Conservation (phyloP, 2,797 vertebrate species). For the Intellagama lesueurii region DNA sequence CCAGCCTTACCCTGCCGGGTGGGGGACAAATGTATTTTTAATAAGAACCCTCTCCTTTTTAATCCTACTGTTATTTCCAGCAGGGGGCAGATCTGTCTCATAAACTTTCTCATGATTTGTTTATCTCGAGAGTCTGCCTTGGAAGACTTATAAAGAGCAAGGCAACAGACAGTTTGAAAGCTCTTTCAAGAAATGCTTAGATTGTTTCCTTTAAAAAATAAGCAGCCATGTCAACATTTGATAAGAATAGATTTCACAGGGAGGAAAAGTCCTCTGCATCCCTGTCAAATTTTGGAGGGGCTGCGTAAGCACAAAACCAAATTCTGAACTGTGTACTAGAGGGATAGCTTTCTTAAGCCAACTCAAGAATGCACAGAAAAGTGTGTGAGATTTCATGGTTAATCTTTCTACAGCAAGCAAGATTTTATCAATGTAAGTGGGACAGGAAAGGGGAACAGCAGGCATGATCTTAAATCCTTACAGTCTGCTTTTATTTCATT, state of each 20-base stretch:
- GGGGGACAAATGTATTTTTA: background rate
- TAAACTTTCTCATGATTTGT: background rate
- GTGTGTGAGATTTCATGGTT: too few species aligned
- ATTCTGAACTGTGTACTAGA: too few species aligned
- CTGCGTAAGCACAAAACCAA: background rate
- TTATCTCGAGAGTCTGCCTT: background rate
- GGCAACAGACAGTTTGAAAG: background rate
- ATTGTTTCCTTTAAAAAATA: background rate
- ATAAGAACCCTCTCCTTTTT: background rate
- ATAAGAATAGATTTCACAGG: background rate
- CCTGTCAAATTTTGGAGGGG: too few species aligned
- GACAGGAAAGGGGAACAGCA: too few species aligned
- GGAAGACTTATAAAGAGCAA: slow-evolving; percentile 7
- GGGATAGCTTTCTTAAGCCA: too few species aligned
- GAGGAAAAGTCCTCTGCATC: background rate
- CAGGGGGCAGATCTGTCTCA: slow-evolving; percentile 65
- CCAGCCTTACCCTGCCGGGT: background rate
- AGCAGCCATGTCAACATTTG: background rate
- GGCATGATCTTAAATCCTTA: too few species aligned
- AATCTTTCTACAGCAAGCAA: too few species aligned
- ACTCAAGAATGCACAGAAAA: too few species aligned
- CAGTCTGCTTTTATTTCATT: too few species aligned
- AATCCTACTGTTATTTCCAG: slow-evolving; percentile 46
- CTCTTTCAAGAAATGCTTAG: slow-evolving; percentile 12
- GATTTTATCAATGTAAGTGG: too few species aligned